Evolutionary conservation across 2,888 invertebrate genomes (phyloP), one percentile per base, ranked within the genome.

Genomic region (Lithophane ornitopus): DNA sequence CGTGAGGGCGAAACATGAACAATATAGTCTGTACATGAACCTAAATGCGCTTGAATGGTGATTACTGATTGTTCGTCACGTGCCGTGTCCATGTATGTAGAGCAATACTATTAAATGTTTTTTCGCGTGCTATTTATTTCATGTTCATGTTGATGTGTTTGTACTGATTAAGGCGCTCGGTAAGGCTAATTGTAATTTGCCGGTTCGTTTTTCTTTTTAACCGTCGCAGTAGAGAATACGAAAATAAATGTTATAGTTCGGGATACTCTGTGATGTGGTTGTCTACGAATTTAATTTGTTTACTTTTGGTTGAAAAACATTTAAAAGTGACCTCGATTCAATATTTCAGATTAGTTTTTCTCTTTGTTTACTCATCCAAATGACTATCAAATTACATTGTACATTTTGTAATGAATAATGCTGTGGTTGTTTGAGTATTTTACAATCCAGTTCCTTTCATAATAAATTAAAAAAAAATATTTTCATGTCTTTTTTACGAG

Each of bases 1-100:
- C 58, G 71, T 58, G 69, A 39, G 67, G 52, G 34, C 12, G 63
- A n/a, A 82, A 65, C 70, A 68, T 69, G 62, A 84, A 82, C 84
- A 80, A 65, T 65, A 71, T 56, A 61, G 49, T 16, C 16, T n/a
- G 70, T 65, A 63, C 68, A 79, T 84, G 56, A 71, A 75, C 63
- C 56, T 49, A 66, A 82, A 84, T 78, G 34, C 52, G 41, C 56
- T 41, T 46, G 22, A 56, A 84, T n/a, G 61, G 44, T 84, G 54
- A 74, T 80, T 75, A 80, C 59, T 68, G 59, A 68, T 74, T 80
- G 70, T 65, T 59, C 7, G 34, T 46, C 69, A 66, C 16, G 44
- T 44, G 22, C 14, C 11, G 34, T 28, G 34, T 46, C 1, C 7
- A n/a, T 52, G 22, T 46, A 34, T 62, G 4, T 52, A 61, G 44